Percentiles rank a stretch among this genome's conserved stretches.
These are phyloP conservation scores for Galleria mellonella DNA, from an alignment of 1,140 invertebrate genomes.

Conservation along the genomic window DNA sequence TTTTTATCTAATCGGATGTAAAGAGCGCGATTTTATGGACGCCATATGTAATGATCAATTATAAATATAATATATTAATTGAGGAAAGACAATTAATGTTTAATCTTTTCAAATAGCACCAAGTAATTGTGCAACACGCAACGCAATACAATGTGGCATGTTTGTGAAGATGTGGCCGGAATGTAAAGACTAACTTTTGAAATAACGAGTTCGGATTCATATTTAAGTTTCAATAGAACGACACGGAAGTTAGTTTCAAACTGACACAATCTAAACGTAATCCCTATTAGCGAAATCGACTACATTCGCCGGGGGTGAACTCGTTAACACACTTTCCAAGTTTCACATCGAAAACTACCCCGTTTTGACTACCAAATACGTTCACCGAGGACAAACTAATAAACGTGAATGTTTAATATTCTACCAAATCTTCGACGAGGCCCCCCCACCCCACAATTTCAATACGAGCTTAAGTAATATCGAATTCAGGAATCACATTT, in stretches of 20 bases:
- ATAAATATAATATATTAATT: too few species aligned
- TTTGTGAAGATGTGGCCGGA: too few species aligned
- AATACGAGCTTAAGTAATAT: slow-evolving; percentile 68
- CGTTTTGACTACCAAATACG: slow-evolving; percentile 65
- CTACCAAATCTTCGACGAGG: slow-evolving; percentile 56
- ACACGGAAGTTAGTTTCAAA: slow-evolving; percentile 12
- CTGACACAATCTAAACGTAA: slow-evolving; percentile 51
- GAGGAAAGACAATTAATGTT: too few species aligned
- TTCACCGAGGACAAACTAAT: slow-evolving; percentile 66
- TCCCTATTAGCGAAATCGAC: slow-evolving; percentile 61
- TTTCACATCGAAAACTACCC: slow-evolving; percentile 61
- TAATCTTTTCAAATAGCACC: too few species aligned
- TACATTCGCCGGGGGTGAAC: slow-evolving; percentile 43
- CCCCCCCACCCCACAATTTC: slow-evolving; percentile 45
- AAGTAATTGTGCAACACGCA: too few species aligned
- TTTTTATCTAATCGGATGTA: too few species aligned
- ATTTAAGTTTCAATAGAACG: slow-evolving; percentile 1
- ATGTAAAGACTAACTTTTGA: too few species aligned
- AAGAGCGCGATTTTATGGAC: too few species aligned
- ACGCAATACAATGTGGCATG: too few species aligned
- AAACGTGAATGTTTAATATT: slow-evolving; percentile 73
- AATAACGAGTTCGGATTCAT: not conserved
- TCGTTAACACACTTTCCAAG: slow-evolving; percentile 70
- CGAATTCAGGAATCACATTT: slow-evolving; percentile 39
- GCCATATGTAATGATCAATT: too few species aligned